A percentile compares a stretch with the other conserved stretches of the same genome.
Evolutionary conservation across 2,888 invertebrate genomes (phyloP).

Genomic region (Yponomeuta plumbellus): DNA sequence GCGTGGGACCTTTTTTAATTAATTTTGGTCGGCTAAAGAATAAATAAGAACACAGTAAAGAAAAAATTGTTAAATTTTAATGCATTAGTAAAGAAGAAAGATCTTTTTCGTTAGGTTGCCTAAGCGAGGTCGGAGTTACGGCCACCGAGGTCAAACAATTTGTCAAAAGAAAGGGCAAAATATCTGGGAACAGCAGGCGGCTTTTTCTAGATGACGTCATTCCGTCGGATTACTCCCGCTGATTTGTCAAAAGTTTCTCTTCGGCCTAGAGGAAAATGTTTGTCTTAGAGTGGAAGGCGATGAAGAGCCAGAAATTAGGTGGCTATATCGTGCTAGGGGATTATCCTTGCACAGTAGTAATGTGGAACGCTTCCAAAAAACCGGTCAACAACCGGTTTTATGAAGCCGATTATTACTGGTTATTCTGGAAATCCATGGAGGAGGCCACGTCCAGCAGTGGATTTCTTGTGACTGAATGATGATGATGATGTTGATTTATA

Average conservation of each 20-base stretch:
- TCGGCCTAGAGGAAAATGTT: constrained; percentile 4
- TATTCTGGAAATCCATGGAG: too few relatives aligned
- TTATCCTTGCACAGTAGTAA: neutral
- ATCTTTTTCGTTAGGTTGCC: neutral
- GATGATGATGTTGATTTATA: too few relatives aligned
- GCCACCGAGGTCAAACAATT: constrained; percentile 9
- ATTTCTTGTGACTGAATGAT: too few relatives aligned
- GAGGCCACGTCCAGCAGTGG: too few relatives aligned
- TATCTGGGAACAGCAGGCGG: constrained; percentile 12
- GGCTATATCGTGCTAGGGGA: neutral
- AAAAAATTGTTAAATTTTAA: neutral
- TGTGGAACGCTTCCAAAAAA: too few relatives aligned
- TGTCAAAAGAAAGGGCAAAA: constrained; percentile 16
- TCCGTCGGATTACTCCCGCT: constrained; percentile 10
- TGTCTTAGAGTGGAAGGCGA: neutral
- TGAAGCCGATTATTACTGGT: too few relatives aligned
- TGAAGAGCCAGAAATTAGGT: neutral
- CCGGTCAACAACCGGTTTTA: too few relatives aligned
- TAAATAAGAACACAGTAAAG: too few relatives aligned
- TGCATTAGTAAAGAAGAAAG: neutral
- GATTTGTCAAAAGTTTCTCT: constrained; percentile 13
- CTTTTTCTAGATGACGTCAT: constrained; percentile 14
- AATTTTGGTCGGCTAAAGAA: too few relatives aligned
- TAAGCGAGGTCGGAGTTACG: neutral
- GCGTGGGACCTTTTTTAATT: too few relatives aligned